These are phyloP conservation scores for Drosophila leontia DNA, from an alignment of 1,140 invertebrate species.

Conservation along the genomic window DNA sequence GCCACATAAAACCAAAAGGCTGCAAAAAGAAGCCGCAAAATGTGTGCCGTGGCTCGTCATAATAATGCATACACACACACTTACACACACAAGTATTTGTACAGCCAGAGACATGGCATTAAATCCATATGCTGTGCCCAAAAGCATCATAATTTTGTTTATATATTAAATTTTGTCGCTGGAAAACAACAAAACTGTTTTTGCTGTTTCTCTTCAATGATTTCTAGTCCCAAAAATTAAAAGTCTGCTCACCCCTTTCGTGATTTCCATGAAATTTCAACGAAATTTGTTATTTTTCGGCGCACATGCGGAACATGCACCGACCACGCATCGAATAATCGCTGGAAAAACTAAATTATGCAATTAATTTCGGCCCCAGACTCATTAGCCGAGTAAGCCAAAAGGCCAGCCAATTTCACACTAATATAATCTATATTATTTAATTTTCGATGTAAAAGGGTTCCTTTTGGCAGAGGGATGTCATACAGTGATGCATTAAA, in stretches of 20 bases:
- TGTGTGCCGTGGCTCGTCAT: slow-evolving; percentile 43
- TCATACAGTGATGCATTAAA: slow-evolving; percentile 12
- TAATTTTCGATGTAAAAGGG: background rate
- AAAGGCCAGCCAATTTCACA: slow-evolving; percentile 26
- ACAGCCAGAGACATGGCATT: slow-evolving; percentile 49
- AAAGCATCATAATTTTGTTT: slow-evolving; percentile 29
- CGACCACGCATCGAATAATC: slow-evolving; percentile 34
- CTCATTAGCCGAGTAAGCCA: slow-evolving; percentile 39
- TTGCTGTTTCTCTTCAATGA: slow-evolving; percentile 5
- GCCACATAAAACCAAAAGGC: slow-evolving; percentile 49
- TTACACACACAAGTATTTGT: background rate
- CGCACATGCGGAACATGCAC: slow-evolving; percentile 62
- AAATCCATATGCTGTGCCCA: slow-evolving; percentile 59
- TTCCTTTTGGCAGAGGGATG: no score
- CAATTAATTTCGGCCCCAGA: slow-evolving; percentile 56
- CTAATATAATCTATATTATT: slow-evolving; percentile 29
- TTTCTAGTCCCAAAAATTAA: slow-evolving; percentile 19
- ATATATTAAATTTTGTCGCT: slow-evolving; percentile 41
- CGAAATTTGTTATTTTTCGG: slow-evolving; percentile 22
- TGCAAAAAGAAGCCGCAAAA: slow-evolving; percentile 52
- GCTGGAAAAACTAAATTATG: slow-evolving; percentile 55
- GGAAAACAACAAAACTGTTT: slow-evolving; percentile 32
- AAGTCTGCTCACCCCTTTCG: background rate
- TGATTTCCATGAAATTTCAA: slow-evolving; percentile 18
- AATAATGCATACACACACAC: slow-evolving; percentile 44